phyloP scores from a whole-genome alignment of 2,797 vertebrate species.

The Pangasius mekongensis region DNA sequence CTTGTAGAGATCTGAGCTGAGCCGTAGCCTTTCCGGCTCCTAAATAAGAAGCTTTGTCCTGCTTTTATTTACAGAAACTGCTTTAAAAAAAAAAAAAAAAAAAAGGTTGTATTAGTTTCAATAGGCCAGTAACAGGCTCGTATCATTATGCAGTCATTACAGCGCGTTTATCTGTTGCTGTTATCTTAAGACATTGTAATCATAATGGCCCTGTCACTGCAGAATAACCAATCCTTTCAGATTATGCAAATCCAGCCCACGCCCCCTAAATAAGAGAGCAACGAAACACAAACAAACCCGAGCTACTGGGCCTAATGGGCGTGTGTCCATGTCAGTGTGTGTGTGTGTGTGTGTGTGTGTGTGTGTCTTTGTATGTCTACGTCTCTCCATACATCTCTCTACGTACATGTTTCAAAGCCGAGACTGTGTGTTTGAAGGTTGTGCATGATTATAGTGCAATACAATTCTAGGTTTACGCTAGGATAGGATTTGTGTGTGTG shows the following conservation, averaged over 20 bases:
- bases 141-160: conserved; percentile 57
- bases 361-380: neutral
- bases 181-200: conserved; percentile 60
- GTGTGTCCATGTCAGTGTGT: neutral
- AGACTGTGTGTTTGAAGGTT: neutral
- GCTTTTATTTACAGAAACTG: conserved; percentile 49
- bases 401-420: neutral
- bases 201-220: conserved; percentile 49
- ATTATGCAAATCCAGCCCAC: conserved; percentile 53
- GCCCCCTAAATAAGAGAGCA: conserved; percentile 35
- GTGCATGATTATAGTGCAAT: conserved; percentile 1
- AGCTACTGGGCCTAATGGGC: conserved; percentile 41
- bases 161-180: conserved; percentile 48
- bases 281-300: conserved; percentile 53
- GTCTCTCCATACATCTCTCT: neutral
- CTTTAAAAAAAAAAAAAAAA: neutral
- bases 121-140: conserved; percentile 52
- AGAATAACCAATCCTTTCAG: conserved; percentile 54
- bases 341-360: neutral
- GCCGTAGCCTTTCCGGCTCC: conserved; percentile 34
- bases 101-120: conserved; percentile 46
- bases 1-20: neutral
- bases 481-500: neutral
- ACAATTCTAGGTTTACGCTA: neutral
- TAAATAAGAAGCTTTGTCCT: conserved; percentile 37